Conservation (phyloP, 2,888 invertebrate genomes). For the Ischnura elegans region DNA sequence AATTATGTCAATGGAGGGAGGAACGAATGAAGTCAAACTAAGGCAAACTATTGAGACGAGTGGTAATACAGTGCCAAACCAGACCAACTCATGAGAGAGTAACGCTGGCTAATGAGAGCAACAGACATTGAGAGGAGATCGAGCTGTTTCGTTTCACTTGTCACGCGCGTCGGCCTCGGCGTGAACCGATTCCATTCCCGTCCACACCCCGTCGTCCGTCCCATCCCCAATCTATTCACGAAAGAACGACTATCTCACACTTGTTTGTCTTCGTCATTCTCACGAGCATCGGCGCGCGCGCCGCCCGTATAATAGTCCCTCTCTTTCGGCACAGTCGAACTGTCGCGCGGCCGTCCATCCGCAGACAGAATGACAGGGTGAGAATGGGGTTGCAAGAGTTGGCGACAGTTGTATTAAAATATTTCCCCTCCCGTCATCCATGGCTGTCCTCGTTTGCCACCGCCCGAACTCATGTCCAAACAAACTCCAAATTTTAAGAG, state of each 20-base stretch:
- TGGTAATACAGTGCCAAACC: background rate
- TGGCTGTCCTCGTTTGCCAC: background rate
- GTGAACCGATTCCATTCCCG: background rate
- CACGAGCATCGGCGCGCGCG: background rate
- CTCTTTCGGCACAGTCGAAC: background rate
- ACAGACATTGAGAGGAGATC: background rate
- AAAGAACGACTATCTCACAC: background rate
- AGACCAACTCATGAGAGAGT: conserved; percentile 1
- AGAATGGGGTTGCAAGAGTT: background rate
- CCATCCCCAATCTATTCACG: background rate
- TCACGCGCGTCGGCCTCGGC: conserved; percentile 31
- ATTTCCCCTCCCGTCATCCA: background rate
- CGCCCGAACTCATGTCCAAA: background rate
- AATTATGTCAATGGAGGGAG: background rate
- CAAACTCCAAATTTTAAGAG: background rate
- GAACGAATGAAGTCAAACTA: background rate
- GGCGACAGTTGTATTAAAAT: conserved; percentile 49
- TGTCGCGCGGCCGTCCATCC: background rate
- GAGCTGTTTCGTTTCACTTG: conserved; percentile 63
- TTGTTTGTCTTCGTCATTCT: conserved; percentile 56
- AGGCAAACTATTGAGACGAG: background rate
- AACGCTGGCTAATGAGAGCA: background rate
- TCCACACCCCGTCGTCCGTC: background rate
- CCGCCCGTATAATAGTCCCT: background rate
- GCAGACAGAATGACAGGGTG: background rate